Evolutionary conservation across 2,888 invertebrate genomes (phyloP).

Genomic region (Cordilura impudica): DNA sequence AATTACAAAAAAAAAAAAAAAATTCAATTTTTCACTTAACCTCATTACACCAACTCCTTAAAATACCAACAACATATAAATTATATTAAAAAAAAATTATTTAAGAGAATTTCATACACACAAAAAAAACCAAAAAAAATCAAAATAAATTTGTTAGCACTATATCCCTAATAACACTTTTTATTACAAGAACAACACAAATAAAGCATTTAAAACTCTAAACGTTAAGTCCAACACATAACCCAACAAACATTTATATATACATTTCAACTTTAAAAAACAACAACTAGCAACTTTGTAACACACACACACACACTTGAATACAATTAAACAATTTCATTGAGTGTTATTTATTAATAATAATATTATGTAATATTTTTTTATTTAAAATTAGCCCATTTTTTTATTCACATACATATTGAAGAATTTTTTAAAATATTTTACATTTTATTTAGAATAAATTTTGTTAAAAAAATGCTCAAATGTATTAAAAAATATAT

Average conservation of each 20-base stretch:
- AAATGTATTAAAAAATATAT: slow-evolving; percentile 44
- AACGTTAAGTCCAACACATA: slow-evolving; percentile 23
- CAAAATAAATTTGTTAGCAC: slow-evolving; percentile 38
- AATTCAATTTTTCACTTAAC: slow-evolving; percentile 17
- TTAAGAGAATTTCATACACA: neutral
- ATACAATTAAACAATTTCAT: slow-evolving; percentile 6
- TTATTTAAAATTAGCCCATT: slow-evolving; percentile 38
- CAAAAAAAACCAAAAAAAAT: neutral
- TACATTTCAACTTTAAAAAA: slow-evolving; percentile 26
- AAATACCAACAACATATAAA: neutral
- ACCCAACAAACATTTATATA: slow-evolving; percentile 42
- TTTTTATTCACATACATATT: slow-evolving; percentile 54
- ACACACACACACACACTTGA: slow-evolving; percentile 24
- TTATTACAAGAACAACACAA: neutral
- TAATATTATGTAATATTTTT: neutral
- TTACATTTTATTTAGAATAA: slow-evolving; percentile 62
- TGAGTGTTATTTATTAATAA: slow-evolving; percentile 12
- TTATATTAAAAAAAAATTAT: neutral
- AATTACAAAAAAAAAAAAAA: neutral
- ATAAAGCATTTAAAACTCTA: neutral
- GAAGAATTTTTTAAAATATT: slow-evolving; percentile 55
- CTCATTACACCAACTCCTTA: slow-evolving; percentile 16
- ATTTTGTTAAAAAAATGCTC: slow-evolving; percentile 62
- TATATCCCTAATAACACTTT: slow-evolving; percentile 24
- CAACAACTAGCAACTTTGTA: slow-evolving; percentile 32